These are phyloP conservation scores for Myotis pilosus DNA, from an alignment of 2,797 vertebrate genomes.

Conservation along the genomic window DNA sequence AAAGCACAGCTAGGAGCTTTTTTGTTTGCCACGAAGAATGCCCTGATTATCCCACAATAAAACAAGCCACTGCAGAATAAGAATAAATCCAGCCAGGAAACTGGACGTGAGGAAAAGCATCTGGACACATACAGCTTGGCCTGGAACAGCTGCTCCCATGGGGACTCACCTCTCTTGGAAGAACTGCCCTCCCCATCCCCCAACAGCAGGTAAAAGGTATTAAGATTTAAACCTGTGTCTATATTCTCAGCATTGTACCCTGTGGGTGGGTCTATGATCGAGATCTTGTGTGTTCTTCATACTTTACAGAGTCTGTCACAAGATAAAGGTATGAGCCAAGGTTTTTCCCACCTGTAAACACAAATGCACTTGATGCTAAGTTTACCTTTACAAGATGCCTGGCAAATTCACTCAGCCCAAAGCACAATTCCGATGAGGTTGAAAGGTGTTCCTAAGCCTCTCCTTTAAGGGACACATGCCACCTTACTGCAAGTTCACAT, in stretches of 20 bases:
- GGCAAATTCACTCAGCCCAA: neutral
- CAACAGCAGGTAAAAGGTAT: neutral
- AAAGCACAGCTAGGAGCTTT: neutral
- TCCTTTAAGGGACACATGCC: neutral
- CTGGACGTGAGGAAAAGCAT: neutral
- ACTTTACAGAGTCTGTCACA: neutral
- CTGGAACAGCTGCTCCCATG: neutral
- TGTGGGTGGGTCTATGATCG: neutral
- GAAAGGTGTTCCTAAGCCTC: neutral
- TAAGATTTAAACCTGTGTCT: neutral
- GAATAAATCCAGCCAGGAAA: neutral
- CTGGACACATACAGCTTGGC: neutral
- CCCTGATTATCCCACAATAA: neutral
- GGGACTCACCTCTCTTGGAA: neutral
- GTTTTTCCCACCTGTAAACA: neutral
- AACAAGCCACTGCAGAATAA: neutral
- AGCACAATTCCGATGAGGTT: neutral
- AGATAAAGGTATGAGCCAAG: neutral
- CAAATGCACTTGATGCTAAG: neutral
- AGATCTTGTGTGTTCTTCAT: neutral
- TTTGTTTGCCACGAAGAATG: neutral
- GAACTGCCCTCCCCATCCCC: neutral
- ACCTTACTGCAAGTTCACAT: neutral
- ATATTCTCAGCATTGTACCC: neutral
- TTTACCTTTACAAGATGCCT: neutral